Evolutionary conservation across 1,140 invertebrate species (phyloP).

Genomic region (Metaphire vulgaris): DNA sequence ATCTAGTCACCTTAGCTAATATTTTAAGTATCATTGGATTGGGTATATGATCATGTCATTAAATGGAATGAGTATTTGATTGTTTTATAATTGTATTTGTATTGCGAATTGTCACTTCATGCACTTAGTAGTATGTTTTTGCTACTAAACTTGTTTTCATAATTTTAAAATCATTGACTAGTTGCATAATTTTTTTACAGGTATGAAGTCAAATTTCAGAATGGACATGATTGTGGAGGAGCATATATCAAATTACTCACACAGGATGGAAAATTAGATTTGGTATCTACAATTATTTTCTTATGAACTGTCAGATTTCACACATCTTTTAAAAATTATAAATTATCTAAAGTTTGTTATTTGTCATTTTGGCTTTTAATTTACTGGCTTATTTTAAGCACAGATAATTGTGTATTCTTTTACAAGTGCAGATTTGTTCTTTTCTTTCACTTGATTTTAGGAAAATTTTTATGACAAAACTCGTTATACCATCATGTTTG

Average conservation of each 20-base stretch:
- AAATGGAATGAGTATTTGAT: no score
- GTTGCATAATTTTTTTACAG: slow-evolving; percentile 36
- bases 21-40: no score
- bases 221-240: slow-evolving; percentile 96
- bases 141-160: neutral
- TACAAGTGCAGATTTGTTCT: no score
- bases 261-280: slow-evolving; percentile 60
- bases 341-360: no score
- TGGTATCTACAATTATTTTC: no score
- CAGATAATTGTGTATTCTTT: no score
- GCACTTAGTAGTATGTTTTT: neutral
- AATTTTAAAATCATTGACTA: neutral
- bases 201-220: slow-evolving; percentile 65
- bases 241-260: slow-evolving; percentile 91
- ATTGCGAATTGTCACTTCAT: no score
- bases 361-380: neutral
- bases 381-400: neutral
- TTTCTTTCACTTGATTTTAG: slow-evolving; percentile 43
- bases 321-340: no score
- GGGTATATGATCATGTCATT: no score
- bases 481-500: slow-evolving; percentile 98
- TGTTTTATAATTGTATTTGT: no score
- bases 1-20: no score
- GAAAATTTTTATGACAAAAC: slow-evolving; percentile 88
- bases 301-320: no score